Base-by-base conservation (phyloP, 2,888 invertebrate species). In the Candidula unifasciata region DNA sequence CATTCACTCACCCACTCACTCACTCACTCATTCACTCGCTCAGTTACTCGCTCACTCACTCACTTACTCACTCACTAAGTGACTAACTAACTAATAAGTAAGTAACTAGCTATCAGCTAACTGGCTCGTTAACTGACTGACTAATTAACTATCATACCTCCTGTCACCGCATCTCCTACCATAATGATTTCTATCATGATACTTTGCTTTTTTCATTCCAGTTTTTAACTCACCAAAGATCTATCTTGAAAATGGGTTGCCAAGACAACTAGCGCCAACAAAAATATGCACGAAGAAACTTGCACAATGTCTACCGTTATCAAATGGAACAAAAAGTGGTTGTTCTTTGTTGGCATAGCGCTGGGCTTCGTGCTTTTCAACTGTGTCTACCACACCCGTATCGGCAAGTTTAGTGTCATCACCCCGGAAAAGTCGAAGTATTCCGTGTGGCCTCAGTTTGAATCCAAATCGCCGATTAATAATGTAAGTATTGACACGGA, bases 281-380 rank as follows among this genome's bases (percentile, higher is more conserved):
- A 57, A 78, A 16, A 27, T 13, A n/a, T 13, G 24, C 30, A 52
- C 13, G 52, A 13, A 27, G 27, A 44, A 24, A 57, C 21, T 13
- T 80, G 74, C 44, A 44, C 18, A 30, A 82, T 82, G 82, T 24
- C 82, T 68, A 21, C 68, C 6, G n/a, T 16, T 0, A 77, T 82
- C 44, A 66, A 35, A 37, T 82, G 82, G 82, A 77, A 82, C 33
- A 82, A 54, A 64, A 52, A 69, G 24, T 82, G 76, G 76, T 24
- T 82, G 18, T 13, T 82, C 13, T 16, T 52, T 8, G 30, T 66
- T 1, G 77, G 44, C 16, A 35, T 76, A 35, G 18, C n/a, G 3
- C 1, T 82, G 5, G 30, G 21, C 16, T 64, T 60, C 27, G 2
- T 64, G 21, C 44, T 82, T 21, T 57, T 74, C 44, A 8, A 64